A percentile compares a stretch with the other conserved stretches of the same genome.
phyloP scores from a whole-genome alignment of 53 echinoderm and acorn worm species.

The Crossaster papposus region DNA sequence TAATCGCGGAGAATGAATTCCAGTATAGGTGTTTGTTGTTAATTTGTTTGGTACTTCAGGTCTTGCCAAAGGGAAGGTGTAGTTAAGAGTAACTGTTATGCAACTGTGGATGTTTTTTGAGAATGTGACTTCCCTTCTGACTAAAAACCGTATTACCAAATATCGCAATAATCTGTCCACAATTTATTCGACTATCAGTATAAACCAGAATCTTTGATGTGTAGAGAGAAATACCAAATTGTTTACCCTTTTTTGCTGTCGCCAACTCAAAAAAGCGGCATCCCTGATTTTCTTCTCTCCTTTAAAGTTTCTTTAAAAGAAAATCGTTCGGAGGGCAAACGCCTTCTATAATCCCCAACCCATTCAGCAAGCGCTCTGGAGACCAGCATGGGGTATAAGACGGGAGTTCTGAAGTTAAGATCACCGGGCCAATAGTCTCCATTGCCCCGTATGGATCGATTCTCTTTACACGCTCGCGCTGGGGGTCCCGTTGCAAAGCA shows the following conservation, averaged over 20 bases:
- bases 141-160: too few relatives aligned
- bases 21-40: neutral
- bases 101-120: too few relatives aligned
- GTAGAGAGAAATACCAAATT: neutral
- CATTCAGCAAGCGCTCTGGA: neutral
- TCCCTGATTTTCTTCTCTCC: neutral
- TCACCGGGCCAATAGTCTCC: slow-evolving; percentile 28
- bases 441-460: slow-evolving; percentile 16
- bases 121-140: too few relatives aligned
- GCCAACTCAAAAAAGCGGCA: neutral
- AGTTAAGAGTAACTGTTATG: too few relatives aligned
- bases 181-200: neutral
- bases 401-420: slow-evolving; percentile 3
- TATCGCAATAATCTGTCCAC: neutral
- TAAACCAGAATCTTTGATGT: neutral
- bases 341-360: neutral
- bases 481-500: slow-evolving; percentile 21
- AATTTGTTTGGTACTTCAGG: neutral
- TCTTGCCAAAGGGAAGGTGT: too few relatives aligned
- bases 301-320: neutral
- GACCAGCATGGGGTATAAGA: neutral
- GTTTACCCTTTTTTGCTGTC: neutral
- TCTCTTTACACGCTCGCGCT: slow-evolving; percentile 15
- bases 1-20: neutral
- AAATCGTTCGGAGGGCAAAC: neutral